Conservation (phyloP, 2,888 invertebrate genomes). For the Drosophila mercatorum region DNA sequence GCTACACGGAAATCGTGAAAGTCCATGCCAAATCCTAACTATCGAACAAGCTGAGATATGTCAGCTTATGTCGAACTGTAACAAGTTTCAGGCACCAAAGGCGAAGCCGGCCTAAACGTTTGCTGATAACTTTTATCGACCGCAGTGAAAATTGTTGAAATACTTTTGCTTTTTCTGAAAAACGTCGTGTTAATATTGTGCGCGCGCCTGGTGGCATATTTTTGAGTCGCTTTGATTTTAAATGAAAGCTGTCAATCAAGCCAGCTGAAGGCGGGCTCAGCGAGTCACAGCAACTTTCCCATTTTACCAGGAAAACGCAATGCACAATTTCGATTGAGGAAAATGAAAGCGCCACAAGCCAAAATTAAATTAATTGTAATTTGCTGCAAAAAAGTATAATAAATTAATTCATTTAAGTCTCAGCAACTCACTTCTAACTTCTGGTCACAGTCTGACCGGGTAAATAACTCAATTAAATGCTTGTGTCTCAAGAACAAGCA, state of each 20-base stretch:
- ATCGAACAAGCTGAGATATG: constrained; percentile 27
- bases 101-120: constrained; percentile 12
- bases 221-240: constrained; percentile 75
- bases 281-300: constrained; percentile 66
- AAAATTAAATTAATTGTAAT: constrained; percentile 45
- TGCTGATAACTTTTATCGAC: constrained; percentile 36
- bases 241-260: constrained; percentile 83
- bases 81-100: constrained; percentile 53
- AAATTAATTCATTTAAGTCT: background rate
- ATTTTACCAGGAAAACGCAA: constrained; percentile 72
- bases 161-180: constrained; percentile 59
- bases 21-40: constrained; percentile 49
- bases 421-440: background rate
- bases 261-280: constrained; percentile 57
- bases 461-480: constrained; percentile 37
- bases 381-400: background rate
- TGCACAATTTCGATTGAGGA: constrained; percentile 54
- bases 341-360: constrained; percentile 69
- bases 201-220: constrained; percentile 50
- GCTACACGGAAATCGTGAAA: constrained; percentile 63
- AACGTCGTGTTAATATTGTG: constrained; percentile 30
- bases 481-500: constrained; percentile 33
- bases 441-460: background rate
- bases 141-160: constrained; percentile 58
- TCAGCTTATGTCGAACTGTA: constrained; percentile 43